phyloP scores from a whole-genome alignment of 2,113 vertebrate genomes.

The Casuarius casuarius region DNA sequence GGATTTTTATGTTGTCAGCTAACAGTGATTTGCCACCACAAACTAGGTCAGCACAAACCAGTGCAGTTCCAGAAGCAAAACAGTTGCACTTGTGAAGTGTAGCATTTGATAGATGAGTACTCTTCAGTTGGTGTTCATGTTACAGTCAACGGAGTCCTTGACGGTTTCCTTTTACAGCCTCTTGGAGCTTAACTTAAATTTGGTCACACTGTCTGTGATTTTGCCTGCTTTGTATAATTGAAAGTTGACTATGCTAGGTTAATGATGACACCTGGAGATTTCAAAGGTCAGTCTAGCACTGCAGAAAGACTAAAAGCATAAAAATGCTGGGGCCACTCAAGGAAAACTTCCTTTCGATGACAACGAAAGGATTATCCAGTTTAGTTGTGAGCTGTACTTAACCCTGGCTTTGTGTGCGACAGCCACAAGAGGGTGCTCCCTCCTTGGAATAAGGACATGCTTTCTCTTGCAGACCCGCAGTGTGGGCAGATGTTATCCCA shows the following conservation, averaged over 20 bases:
- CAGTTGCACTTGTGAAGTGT: background rate
- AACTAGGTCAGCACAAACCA: slow-evolving; percentile 29
- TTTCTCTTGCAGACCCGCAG: too few species aligned
- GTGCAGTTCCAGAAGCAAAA: background rate
- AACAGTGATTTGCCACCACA: background rate
- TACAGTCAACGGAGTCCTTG: background rate
- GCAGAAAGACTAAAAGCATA: background rate
- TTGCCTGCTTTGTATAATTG: background rate
- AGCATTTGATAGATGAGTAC: background rate
- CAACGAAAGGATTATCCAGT: background rate
- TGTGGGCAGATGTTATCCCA: accelerated
- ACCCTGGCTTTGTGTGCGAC: background rate
- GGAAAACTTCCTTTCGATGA: background rate
- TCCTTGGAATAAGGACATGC: background rate
- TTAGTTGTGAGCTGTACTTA: accelerated
- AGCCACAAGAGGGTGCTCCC: slow-evolving; percentile 60
- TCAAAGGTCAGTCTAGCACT: background rate
- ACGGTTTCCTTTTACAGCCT: background rate
- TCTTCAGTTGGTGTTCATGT: background rate
- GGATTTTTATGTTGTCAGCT: background rate
- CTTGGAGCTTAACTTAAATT: background rate
- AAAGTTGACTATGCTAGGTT: background rate
- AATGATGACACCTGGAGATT: background rate
- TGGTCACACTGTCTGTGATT: accelerated
- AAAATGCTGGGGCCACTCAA: background rate